Percentiles rank a stretch among this genome's conserved stretches.
Conservation (phyloP, 2,888 invertebrate species). For the Diachrysia chrysitis region DNA sequence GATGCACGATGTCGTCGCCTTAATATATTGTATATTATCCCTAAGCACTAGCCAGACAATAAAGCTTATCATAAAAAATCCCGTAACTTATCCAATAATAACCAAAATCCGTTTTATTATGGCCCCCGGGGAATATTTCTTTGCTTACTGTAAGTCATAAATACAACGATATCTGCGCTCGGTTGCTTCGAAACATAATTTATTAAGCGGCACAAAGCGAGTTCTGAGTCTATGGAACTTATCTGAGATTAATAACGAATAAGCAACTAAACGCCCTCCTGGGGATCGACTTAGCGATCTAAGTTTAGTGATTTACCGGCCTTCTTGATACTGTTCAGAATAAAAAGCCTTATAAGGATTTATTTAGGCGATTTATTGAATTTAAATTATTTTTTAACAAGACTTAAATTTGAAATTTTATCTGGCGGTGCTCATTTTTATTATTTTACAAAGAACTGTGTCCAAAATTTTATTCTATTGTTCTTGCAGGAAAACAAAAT, state of each 20-base stretch:
- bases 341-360: conserved; percentile 26
- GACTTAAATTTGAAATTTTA: no score
- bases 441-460: no score
- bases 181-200: conserved; percentile 57
- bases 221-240: conserved; percentile 58
- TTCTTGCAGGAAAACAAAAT: no score
- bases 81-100: conserved; percentile 46
- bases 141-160: conserved; percentile 54
- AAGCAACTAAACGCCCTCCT: conserved; percentile 62
- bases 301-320: conserved; percentile 60
- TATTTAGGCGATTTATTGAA: conserved; percentile 19
- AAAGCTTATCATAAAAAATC: conserved; percentile 34
- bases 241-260: conserved; percentile 64
- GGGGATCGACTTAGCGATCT: conserved; percentile 35
- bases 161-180: conserved; percentile 52
- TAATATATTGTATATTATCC: conserved; percentile 29
- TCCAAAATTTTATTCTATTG: no score
- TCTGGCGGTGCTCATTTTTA: no score
- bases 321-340: conserved; percentile 36
- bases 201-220: conserved; percentile 56
- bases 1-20: conserved; percentile 5
- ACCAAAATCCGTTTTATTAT: conserved; percentile 42
- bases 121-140: conserved; percentile 44
- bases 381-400: conserved; percentile 18
- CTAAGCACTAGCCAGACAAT: conserved; percentile 25